These are phyloP conservation scores for Drosophila meridiana DNA, from an alignment of 2,888 invertebrate species.

Conservation along the genomic window DNA sequence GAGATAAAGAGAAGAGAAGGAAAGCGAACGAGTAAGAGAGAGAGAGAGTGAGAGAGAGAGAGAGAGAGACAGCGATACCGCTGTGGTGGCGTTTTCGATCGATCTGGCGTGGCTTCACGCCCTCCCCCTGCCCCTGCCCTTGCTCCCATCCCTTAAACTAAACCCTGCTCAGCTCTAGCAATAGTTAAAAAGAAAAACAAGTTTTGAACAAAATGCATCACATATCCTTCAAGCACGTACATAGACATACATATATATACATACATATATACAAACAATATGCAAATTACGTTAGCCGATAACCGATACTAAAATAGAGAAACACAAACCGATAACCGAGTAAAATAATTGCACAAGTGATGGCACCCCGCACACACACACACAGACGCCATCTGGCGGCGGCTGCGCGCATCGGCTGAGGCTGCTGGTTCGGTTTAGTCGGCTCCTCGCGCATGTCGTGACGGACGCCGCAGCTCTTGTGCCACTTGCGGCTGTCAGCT, in stretches of 20 bases:
- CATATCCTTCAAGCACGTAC: conserved; percentile 57
- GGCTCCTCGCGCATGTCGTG: conserved; percentile 34
- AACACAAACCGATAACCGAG: conserved; percentile 17
- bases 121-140: not conserved
- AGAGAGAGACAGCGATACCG: not conserved
- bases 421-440: conserved; percentile 72
- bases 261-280: conserved; percentile 33
- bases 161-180: conserved; percentile 19
- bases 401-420: conserved; percentile 49
- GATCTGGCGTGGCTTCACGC: conserved; percentile 28
- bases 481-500: conserved; percentile 27
- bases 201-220: conserved; percentile 51
- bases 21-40: conserved; percentile 7
- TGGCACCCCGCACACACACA: conserved; percentile 12
- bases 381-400: conserved; percentile 41
- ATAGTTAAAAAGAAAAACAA: conserved; percentile 35
- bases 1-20: conserved; percentile 1
- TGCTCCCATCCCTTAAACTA: not conserved
- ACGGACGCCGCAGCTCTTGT: conserved; percentile 32
- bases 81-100: conserved; percentile 36
- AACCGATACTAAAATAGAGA: conserved; percentile 1
- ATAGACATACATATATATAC: conserved; percentile 19
- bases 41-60: conserved; percentile 21
- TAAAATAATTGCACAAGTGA: conserved; percentile 25
- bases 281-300: conserved; percentile 41